Evolutionary conservation across 1,140 invertebrate species (phyloP).

Genomic region (Heterodera carotae): DNA sequence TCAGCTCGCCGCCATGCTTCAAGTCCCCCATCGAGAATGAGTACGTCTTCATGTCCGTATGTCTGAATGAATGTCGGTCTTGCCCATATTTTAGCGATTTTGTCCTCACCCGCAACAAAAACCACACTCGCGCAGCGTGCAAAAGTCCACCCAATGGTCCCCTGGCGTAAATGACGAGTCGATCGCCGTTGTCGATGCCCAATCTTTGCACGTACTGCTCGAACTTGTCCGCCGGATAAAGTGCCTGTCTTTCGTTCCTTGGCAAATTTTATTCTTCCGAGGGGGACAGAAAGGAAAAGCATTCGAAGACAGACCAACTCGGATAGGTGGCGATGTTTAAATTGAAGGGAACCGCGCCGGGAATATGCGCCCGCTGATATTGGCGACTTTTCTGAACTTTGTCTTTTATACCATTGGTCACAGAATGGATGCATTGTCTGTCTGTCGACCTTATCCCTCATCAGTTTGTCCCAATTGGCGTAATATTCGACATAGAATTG

Average conservation of each 20-base stretch:
- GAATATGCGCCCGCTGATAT: constrained; percentile 40
- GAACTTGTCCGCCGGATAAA: constrained; percentile 50
- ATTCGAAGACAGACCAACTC: constrained; percentile 32
- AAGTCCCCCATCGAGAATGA: constrained; percentile 43
- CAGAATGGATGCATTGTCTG: too few species aligned
- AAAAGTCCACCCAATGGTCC: constrained; percentile 47
- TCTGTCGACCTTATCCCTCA: constrained; percentile 27
- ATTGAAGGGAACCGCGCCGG: constrained; percentile 48
- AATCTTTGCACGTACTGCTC: constrained; percentile 46
- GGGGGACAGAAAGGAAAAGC: constrained; percentile 5
- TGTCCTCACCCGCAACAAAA: constrained; percentile 40
- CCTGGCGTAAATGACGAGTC: constrained; percentile 44
- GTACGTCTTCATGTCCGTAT: constrained; percentile 42
- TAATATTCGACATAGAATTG: constrained; percentile 43
- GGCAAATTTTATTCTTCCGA: neutral
- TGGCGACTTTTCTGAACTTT: constrained; percentile 32
- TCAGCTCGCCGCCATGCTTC: constrained; percentile 46
- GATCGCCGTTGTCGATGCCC: constrained; percentile 48
- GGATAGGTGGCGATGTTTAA: constrained; percentile 48
- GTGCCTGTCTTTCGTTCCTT: constrained; percentile 45
- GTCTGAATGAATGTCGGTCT: constrained; percentile 23
- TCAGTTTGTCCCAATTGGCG: constrained; percentile 42
- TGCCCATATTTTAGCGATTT: neutral
- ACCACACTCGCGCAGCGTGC: constrained; percentile 46
- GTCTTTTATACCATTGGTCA: too few species aligned